Conservation (phyloP, 2,797 vertebrate species). For the Galagoides demidoff region DNA sequence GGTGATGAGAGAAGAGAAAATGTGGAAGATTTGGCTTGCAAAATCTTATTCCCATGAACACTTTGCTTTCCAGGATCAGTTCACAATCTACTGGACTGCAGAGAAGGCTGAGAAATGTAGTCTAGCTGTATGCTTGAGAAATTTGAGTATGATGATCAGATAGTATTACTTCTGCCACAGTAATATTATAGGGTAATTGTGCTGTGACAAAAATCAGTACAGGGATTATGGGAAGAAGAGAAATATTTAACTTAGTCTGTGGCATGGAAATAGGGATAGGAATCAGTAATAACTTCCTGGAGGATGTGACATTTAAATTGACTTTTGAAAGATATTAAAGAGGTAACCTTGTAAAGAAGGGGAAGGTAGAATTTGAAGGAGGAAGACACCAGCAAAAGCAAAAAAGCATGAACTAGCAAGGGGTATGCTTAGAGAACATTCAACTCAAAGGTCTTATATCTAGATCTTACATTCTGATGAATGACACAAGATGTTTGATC, state of each 20-base stretch:
- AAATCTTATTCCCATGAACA: not conserved
- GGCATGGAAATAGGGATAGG: not conserved
- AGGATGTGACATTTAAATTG: not conserved
- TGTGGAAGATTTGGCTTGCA: not conserved
- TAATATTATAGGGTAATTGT: not conserved
- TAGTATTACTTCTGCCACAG: not conserved
- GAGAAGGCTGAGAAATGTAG: not conserved
- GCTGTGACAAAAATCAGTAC: not conserved
- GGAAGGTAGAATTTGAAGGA: not conserved
- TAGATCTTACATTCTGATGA: constrained; percentile 37
- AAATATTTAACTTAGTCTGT: constrained; percentile 1
- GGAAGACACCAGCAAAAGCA: not conserved
- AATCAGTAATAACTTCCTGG: constrained; percentile 12
- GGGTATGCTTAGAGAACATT: constrained; percentile 35
- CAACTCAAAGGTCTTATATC: not conserved
- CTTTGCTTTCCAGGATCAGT: not conserved
- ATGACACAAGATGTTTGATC: constrained; percentile 47
- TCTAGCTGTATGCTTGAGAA: not conserved
- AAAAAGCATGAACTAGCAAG: not conserved
- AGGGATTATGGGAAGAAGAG: not conserved
- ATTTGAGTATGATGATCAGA: not conserved
- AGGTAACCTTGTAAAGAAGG: not conserved
- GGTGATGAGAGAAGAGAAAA: not conserved
- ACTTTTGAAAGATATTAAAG: constrained; percentile 37
- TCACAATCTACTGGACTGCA: not conserved